Conservation (phyloP, 2,797 vertebrate genomes). For the Poeciliopsis gracilis region DNA sequence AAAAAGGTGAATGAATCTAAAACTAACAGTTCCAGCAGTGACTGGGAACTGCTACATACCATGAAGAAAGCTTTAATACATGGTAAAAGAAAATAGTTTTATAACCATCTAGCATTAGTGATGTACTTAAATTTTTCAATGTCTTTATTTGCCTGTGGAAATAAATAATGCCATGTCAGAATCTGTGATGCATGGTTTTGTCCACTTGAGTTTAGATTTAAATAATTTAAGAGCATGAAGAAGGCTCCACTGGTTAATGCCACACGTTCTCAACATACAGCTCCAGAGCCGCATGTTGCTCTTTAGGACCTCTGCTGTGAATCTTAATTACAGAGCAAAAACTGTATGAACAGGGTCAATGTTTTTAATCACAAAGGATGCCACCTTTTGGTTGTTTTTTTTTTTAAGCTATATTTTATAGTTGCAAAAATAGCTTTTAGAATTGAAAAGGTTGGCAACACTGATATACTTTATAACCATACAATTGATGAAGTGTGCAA, state of each 20-base stretch:
- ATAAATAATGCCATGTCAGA: background rate
- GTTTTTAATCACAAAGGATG: background rate
- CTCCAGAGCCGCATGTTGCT: background rate
- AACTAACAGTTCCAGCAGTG: background rate
- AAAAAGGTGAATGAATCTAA: background rate
- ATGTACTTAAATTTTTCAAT: background rate
- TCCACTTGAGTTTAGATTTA: background rate
- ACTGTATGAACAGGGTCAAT: background rate
- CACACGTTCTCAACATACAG: background rate
- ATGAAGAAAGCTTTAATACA: background rate
- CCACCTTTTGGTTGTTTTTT: too few species aligned
- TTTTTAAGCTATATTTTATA: background rate
- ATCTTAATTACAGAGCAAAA: background rate
- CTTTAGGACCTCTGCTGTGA: background rate
- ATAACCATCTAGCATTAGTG: background rate
- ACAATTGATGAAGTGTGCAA: background rate
- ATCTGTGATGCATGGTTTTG: background rate
- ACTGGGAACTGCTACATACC: background rate
- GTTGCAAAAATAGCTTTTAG: background rate
- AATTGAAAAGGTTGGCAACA: background rate
- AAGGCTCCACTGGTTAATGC: background rate
- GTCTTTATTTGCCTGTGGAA: background rate
- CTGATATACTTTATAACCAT: background rate
- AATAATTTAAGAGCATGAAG: background rate
- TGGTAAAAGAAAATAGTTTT: background rate